Percentiles rank a stretch among this genome's conserved stretches.
These are phyloP conservation scores for Patella pellucida DNA, from an alignment of 2,888 invertebrate genomes.

Conservation along the genomic window DNA sequence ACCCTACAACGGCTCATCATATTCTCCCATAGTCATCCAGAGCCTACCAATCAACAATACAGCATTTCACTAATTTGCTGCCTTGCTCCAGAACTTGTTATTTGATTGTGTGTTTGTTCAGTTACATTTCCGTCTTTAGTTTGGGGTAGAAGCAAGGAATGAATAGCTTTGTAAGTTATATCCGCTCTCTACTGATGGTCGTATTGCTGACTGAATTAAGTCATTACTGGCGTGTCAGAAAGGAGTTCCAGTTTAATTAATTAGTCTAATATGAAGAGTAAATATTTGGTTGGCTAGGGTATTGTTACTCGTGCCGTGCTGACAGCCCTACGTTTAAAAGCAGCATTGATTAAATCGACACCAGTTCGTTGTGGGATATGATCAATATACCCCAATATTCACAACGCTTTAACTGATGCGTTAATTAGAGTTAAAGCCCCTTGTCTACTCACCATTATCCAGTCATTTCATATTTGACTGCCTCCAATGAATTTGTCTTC, in stretches of 20 bases:
- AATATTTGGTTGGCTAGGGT: constrained; percentile 25
- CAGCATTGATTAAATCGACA: constrained; percentile 25
- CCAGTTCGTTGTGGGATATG: constrained; percentile 4
- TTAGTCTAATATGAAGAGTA: constrained; percentile 29
- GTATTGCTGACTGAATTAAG: constrained; percentile 24
- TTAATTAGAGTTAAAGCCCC: constrained; percentile 11
- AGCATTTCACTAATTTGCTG: constrained; percentile 7
- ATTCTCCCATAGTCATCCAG: not conserved
- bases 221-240: constrained; percentile 28
- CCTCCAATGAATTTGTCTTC: no score
- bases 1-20: constrained; percentile 7
- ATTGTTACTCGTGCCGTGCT: constrained; percentile 22
- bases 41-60: constrained; percentile 7
- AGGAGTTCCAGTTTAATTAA: constrained; percentile 28
- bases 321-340: constrained; percentile 17
- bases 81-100: not conserved
- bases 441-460: not conserved
- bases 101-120: constrained; percentile 7
- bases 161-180: constrained; percentile 7
- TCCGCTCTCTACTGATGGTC: constrained; percentile 7
- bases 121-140: constrained; percentile 10
- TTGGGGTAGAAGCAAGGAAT: not conserved
- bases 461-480: not conserved
- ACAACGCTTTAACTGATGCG: constrained; percentile 9
- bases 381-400: not conserved